Conservation (phyloP, 2,888 invertebrate species). For the Diachrysia chrysitis region DNA sequence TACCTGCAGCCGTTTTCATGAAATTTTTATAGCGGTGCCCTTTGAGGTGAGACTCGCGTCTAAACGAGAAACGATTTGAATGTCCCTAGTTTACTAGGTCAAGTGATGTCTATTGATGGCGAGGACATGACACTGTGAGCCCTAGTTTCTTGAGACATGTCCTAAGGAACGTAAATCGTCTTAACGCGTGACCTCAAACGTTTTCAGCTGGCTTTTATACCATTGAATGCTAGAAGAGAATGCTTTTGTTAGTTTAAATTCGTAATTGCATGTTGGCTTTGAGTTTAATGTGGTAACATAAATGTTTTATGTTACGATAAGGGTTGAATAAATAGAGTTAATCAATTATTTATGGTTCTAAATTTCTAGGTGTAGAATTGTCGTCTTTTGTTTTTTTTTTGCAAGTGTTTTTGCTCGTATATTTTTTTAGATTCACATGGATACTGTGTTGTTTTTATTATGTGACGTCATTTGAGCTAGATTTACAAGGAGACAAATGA, state of each 20-base stretch:
- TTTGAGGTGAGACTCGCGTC: slow-evolving; percentile 73
- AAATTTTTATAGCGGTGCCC: slow-evolving; percentile 76
- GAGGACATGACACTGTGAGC: slow-evolving; percentile 67
- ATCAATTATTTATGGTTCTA: neutral
- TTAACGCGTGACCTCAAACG: slow-evolving; percentile 23
- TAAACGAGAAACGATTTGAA: slow-evolving; percentile 79
- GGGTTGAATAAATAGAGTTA: neutral
- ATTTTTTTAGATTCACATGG: too few species aligned
- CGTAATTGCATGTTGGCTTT: neutral
- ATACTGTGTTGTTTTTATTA: too few species aligned
- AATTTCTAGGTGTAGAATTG: neutral
- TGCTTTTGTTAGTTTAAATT: slow-evolving; percentile 5
- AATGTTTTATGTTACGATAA: neutral
- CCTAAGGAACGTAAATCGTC: slow-evolving; percentile 58
- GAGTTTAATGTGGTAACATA: neutral
- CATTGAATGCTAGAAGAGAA: neutral
- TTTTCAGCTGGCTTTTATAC: slow-evolving; percentile 12
- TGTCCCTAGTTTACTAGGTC: slow-evolving; percentile 79
- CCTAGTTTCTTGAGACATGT: slow-evolving; percentile 67
- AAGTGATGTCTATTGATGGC: slow-evolving; percentile 78
- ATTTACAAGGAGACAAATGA: too few species aligned
- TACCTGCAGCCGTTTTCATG: slow-evolving; percentile 73
- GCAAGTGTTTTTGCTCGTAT: too few species aligned
- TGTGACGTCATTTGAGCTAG: too few species aligned
- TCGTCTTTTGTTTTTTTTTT: neutral